Conservation (phyloP, 2,888 invertebrate species). For the Quadroppia sp. region DNA sequence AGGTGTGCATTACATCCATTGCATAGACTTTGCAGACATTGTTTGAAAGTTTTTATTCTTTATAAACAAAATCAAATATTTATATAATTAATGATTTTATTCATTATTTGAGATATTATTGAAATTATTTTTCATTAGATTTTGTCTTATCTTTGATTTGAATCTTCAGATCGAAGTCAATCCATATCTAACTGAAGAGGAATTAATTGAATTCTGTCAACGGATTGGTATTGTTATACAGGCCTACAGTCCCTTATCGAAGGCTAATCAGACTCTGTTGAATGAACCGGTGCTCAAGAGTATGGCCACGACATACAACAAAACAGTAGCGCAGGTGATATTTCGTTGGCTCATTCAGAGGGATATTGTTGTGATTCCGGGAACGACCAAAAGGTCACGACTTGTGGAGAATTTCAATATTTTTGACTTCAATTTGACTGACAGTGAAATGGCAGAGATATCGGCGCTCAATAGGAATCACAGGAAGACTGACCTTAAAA, state of each 20-base stretch:
- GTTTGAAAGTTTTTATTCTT: too few species aligned
- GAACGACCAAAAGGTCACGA: neutral
- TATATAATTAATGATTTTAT: too few species aligned
- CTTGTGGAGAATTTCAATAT: neutral
- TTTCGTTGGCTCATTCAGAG: neutral
- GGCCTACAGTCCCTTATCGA: conserved; percentile 8
- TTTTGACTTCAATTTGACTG: conserved; percentile 1
- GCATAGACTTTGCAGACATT: neutral
- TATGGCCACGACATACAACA: neutral
- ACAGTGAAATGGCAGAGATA: neutral
- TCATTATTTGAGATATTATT: too few species aligned
- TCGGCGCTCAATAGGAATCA: neutral
- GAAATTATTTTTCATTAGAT: neutral
- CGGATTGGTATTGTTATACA: conserved; percentile 67
- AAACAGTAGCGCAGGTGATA: conserved; percentile 14
- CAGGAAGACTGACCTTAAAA: neutral
- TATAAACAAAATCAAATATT: too few species aligned
- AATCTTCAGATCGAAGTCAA: conserved; percentile 19
- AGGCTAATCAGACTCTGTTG: neutral
- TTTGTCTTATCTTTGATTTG: neutral
- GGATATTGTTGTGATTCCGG: neutral
- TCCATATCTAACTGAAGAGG: conserved; percentile 62
- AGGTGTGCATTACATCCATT: conserved; percentile 48
- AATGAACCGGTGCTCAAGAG: neutral
- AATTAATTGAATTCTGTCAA: conserved; percentile 85